Evolutionary conservation across 1,140 invertebrate genomes (phyloP).

Genomic region (Drosophila lacteicornis): DNA sequence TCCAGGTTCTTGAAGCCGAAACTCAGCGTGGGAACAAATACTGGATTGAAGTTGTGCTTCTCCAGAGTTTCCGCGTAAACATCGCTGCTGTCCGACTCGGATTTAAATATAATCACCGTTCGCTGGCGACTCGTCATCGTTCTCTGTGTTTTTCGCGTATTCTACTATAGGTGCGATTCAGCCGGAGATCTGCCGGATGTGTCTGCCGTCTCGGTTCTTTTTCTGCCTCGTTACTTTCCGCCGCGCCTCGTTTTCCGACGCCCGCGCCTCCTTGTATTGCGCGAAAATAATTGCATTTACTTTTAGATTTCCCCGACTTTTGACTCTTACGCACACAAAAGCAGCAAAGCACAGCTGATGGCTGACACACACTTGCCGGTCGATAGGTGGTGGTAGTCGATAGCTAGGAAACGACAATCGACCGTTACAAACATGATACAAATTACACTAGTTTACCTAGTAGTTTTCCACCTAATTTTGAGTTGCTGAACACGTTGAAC

Average conservation of each 20-base stretch:
- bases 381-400: not conserved
- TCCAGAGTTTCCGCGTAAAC: conserved; percentile 85
- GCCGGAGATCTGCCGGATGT: conserved; percentile 8
- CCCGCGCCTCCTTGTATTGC: conserved; percentile 13
- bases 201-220: conserved; percentile 2
- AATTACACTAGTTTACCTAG: no score
- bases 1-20: conserved; percentile 85
- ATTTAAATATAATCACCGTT: conserved; percentile 86
- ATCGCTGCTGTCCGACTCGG: conserved; percentile 86
- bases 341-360: not conserved
- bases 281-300: conserved; percentile 19
- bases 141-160: conserved; percentile 7
- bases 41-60: conserved; percentile 84
- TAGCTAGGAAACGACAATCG: not conserved
- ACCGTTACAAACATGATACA: no score
- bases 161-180: not conserved
- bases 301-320: conserved; percentile 14
- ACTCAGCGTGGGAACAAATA: conserved; percentile 86
- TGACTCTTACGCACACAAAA: conserved; percentile 4
- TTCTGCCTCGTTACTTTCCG: conserved; percentile 11
- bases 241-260: not conserved
- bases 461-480: no score
- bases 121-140: conserved; percentile 67
- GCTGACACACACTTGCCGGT: not conserved
- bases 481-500: no score